A percentile compares a stretch with the other conserved stretches of the same genome.
Conservation (phyloP, 2,113 vertebrate genomes). For the Triplophysa siluroides region DNA sequence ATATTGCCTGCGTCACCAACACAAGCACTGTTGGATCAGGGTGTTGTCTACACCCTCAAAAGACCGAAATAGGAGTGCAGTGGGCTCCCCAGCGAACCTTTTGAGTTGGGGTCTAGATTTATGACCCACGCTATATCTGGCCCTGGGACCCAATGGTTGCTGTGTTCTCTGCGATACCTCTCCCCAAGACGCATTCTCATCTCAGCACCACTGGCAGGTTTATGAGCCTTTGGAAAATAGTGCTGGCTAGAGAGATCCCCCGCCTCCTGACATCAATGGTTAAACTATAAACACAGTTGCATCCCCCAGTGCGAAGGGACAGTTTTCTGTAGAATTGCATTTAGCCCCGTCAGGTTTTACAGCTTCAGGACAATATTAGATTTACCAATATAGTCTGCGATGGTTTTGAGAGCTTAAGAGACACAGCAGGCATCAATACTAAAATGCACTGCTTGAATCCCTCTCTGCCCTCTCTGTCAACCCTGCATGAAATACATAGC, state of each 20-base stretch:
- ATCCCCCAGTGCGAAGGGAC: conserved; percentile 6
- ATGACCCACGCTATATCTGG: conserved; percentile 48
- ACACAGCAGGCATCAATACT: conserved; percentile 17
- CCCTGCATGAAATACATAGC: conserved; percentile 43
- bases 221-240: conserved; percentile 68
- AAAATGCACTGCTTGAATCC: not conserved
- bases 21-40: conserved; percentile 25
- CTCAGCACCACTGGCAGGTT: conserved; percentile 67
- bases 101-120: conserved; percentile 49
- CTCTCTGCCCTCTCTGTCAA: conserved; percentile 39
- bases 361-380: conserved; percentile 7
- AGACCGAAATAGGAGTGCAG: conserved; percentile 23
- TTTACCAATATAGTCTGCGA: not conserved
- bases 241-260: conserved; percentile 61
- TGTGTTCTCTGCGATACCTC: conserved; percentile 30
- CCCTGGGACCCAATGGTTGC: conserved; percentile 48
- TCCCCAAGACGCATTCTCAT: conserved; percentile 51
- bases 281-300: conserved; percentile 34
- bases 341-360: conserved; percentile 5
- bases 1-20: conserved; percentile 24
- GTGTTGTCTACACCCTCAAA: conserved; percentile 33
- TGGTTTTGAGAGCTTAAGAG: not conserved
- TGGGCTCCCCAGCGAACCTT: conserved; percentile 29
- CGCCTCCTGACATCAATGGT: conserved; percentile 35
- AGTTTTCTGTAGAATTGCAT: conserved; percentile 6